Evolutionary conservation across 2,888 invertebrate genomes (phyloP).

Genomic region (Papilio demoleus): DNA sequence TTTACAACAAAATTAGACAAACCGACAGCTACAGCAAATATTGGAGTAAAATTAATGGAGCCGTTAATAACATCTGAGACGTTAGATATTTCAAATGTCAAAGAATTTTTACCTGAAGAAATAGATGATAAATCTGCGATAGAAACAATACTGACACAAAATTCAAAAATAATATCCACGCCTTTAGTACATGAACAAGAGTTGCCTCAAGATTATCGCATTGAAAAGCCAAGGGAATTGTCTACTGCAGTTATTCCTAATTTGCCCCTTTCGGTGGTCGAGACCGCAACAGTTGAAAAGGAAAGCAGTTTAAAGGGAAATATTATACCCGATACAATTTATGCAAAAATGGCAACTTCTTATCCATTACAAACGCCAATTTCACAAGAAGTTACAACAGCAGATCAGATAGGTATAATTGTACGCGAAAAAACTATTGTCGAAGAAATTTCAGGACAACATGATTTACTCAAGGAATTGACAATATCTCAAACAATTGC

Average conservation of each 20-base stretch:
- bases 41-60: constrained; percentile 83
- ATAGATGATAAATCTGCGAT: constrained; percentile 65
- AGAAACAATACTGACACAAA: constrained; percentile 82
- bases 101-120: constrained; percentile 80
- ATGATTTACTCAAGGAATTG: constrained; percentile 72
- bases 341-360: constrained; percentile 57
- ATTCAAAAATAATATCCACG: constrained; percentile 85
- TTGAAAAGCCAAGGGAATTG: constrained; percentile 64
- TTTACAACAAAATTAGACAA: constrained; percentile 80
- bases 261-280: constrained; percentile 84
- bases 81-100: constrained; percentile 68
- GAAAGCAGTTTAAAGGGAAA: constrained; percentile 81
- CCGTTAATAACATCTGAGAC: constrained; percentile 84
- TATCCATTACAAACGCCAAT: constrained; percentile 73
- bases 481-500: constrained; percentile 66
- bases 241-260: constrained; percentile 81
- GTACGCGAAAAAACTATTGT: constrained; percentile 46
- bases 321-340: constrained; percentile 54
- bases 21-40: constrained; percentile 80
- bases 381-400: constrained; percentile 73
- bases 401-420: constrained; percentile 67
- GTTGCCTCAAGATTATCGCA: constrained; percentile 58
- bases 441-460: constrained; percentile 62
- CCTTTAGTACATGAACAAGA: constrained; percentile 87
- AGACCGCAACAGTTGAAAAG: constrained; percentile 86